Conservation (phyloP, 2,888 invertebrate genomes). For the Drosophila koepferae region DNA sequence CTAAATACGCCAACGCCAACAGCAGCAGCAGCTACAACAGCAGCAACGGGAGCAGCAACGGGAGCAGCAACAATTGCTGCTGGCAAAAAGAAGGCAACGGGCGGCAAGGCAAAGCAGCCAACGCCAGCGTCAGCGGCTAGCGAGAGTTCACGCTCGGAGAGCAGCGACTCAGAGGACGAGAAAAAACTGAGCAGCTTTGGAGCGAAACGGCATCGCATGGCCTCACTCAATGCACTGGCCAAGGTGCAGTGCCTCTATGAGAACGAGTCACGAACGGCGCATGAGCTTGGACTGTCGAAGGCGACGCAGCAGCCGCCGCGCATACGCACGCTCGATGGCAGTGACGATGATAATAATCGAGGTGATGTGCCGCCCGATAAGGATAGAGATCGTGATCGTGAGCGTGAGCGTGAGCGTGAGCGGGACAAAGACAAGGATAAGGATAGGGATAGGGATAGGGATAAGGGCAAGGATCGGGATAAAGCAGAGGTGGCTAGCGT, state of each 20-base stretch:
- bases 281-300: conserved; percentile 87
- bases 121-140: conserved; percentile 28
- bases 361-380: conserved; percentile 28
- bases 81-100: conserved; percentile 25
- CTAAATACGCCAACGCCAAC: conserved; percentile 24
- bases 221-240: conserved; percentile 94
- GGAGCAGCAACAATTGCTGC: background rate
- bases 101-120: conserved; percentile 22
- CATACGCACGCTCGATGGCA: conserved; percentile 83
- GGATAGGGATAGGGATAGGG: conserved; percentile 32
- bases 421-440: background rate
- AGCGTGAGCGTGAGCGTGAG: conserved; percentile 25
- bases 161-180: conserved; percentile 82
- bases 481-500: conserved; percentile 17
- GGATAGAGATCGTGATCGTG: conserved; percentile 26
- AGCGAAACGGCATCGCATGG: conserved; percentile 93
- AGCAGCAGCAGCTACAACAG: background rate
- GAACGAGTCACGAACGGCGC: conserved; percentile 92
- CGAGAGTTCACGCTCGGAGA: conserved; percentile 55
- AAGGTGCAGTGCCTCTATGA: conserved; percentile 96
- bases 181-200: conserved; percentile 86
- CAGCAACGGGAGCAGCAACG: background rate
- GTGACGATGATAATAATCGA: conserved; percentile 86
- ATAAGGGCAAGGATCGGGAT: background rate
- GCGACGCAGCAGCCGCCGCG: conserved; percentile 85